Evolutionary conservation across 2,113 vertebrate species (phyloP), one percentile per base, ranked within the genome.

Genomic region (Mustela nigripes): DNA sequence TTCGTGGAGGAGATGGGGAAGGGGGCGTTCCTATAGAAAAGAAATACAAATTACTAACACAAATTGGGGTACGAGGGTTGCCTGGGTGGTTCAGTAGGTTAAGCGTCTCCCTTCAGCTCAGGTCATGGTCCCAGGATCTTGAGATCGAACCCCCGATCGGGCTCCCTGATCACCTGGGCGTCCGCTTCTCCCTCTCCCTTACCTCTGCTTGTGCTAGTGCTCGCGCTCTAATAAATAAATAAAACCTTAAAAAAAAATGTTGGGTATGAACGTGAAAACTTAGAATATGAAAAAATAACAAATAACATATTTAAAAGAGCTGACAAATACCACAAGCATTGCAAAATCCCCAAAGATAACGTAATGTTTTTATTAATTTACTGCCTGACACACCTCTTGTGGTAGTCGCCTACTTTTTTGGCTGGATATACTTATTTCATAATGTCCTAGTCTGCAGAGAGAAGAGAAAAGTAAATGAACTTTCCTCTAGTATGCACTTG

Each of bases 341-440:
- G 78, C 89, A 89, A 93, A 96, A 94, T 94, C 67, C 89, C 74
- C 3, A 53, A 94, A 60, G n/a, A 50, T 94, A 93, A 50, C 28
- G 31, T 76, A 83, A 74, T 91, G 60, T 85, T 97, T 94, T 97
- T 60, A 84, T 95, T 95, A 88, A 91, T 48, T 76, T 56, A n/a
- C 62, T 76, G 62, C 69, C 31, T 69, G 92, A 92, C 63, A 69
- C 71, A 83, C 69, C 95, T 93, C 53, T 91, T 91, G 50, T 85
- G 92, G 50, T 56, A 58, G 62, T 84, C 79, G 78, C 74, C 82
- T 97, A 83, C 60, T 69, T 80, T 95, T 83, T 31, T 42, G 62
- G 76, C 71, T 91, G 74, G 39, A 0, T 74, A 18, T 7, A 19
- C 79, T 85, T 93, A 65, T 84, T 91, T 96, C 82, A 79, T 82